Evolutionary conservation across 1,140 invertebrate genomes (phyloP).

Genomic region (Drosophila nigromelanica): DNA sequence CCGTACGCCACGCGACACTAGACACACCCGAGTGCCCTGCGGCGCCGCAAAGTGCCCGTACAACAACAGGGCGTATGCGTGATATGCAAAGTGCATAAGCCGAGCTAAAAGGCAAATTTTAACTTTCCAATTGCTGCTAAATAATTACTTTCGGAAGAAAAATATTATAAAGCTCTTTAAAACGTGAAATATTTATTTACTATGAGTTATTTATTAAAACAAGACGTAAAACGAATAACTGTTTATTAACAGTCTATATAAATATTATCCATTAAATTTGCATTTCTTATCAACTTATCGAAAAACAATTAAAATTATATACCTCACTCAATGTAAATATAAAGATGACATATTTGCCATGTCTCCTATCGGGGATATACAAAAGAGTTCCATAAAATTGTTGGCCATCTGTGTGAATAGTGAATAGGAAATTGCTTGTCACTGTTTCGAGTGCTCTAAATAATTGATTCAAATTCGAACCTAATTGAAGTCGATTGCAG

Average conservation of each 20-base stretch:
- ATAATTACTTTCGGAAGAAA: too few species aligned
- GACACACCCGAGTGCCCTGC: conserved; percentile 34
- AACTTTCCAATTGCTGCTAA: too few species aligned
- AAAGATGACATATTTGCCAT: not conserved
- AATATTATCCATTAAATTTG: too few species aligned
- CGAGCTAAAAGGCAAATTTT: not conserved
- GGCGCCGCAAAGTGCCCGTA: conserved; percentile 13
- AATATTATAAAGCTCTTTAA: too few species aligned
- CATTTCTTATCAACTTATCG: too few species aligned
- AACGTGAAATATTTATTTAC: too few species aligned
- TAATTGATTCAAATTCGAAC: conserved; percentile 36
- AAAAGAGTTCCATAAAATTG: not conserved
- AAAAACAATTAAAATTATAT: too few species aligned
- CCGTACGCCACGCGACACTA: conserved; percentile 32
- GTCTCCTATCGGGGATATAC: not conserved
- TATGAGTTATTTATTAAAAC: too few species aligned
- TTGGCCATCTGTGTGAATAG: conserved; percentile 9
- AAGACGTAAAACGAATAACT: too few species aligned
- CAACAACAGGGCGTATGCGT: conserved; percentile 65
- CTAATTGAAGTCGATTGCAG: conserved; percentile 25
- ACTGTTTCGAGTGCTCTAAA: conserved; percentile 26
- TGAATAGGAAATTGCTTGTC: not conserved
- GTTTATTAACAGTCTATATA: too few species aligned
- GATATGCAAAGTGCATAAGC: conserved; percentile 34
- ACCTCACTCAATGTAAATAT: too few species aligned